Evolutionary conservation across 2,113 vertebrate genomes (phyloP), one percentile per base, ranked within the genome.

Genomic region (Perognathus longimembris): DNA sequence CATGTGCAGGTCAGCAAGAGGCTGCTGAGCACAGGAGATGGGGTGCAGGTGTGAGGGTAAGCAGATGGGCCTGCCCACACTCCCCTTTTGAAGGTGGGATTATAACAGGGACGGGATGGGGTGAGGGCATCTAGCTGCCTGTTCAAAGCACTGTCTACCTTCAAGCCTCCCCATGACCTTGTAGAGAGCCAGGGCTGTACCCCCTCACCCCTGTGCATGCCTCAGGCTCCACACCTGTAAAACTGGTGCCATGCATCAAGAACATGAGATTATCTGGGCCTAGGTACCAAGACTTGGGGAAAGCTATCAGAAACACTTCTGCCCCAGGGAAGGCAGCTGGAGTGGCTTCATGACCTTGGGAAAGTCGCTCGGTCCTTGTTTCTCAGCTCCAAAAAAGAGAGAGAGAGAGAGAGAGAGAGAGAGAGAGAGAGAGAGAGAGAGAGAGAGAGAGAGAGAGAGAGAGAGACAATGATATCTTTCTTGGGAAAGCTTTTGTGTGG

Each of bases 101-200:
- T 15, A 12, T n/a, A 20, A 30, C 1, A 1, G 45, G 45, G 30
- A 34, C 38, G 21, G 32, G 38, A 26, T 42, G 59, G 0, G 38
- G 20, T 59, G 42, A 50, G 77, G 21, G 42, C 12, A 36, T 45
- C 57, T 38, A 30, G 32, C 45, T 83, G 61, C 63, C 77, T 66
- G 17, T 78, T 73, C 34, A 93, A 57, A 89, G 69, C 22, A 40
- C 22, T 34, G 63, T 77, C 66, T 22, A 71, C 73, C 50, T 77
- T 18, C 64, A 86, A 70, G 84, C 78, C 59, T 74, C 73, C 79
- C 40, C 54, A 69, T 90, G 97, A 96, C 97, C 97, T 96, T 96
- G 96, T 18, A 84, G 21, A 18, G 50, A 81, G 40, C 40, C 84
- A 26, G 50, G 40, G 40, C 42, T 63, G 78, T 32, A 79, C 7